These are phyloP conservation scores for Heptranchias perlo DNA, from an alignment of 2,113 vertebrate genomes.

Conservation along the genomic window DNA sequence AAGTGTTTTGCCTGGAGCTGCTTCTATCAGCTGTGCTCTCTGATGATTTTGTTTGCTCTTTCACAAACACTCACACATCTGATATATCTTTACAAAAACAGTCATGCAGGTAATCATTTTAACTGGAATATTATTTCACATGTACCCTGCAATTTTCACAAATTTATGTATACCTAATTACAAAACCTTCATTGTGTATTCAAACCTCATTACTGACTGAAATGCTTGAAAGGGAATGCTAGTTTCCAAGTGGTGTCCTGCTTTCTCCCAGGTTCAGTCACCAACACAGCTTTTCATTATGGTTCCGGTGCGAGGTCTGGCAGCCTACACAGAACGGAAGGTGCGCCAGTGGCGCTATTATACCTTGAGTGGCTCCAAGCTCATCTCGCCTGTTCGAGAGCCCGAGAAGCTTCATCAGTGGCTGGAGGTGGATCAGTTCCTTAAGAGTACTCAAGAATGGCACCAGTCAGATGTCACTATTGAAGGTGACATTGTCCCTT, in stretches of 20 bases:
- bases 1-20: neutral
- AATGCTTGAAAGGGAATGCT: neutral
- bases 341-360: conserved; percentile 66
- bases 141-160: neutral
- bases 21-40: neutral
- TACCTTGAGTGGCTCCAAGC: conserved; percentile 57
- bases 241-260: conserved; percentile 29
- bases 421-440: conserved; percentile 69
- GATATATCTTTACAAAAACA: neutral
- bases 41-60: neutral
- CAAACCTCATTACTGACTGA: neutral
- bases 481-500: conserved; percentile 68
- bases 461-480: conserved; percentile 61
- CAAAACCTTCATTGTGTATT: neutral
- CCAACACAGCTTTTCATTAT: conserved; percentile 67
- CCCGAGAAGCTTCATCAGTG: conserved; percentile 72
- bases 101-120: neutral
- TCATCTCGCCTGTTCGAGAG: conserved; percentile 60
- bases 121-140: neutral
- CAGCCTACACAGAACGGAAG: conserved; percentile 58
- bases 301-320: conserved; percentile 64
- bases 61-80: neutral
- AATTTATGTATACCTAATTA: neutral
- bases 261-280: conserved; percentile 61
- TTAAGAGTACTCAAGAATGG: conserved; percentile 68